A percentile compares a stretch with the other conserved stretches of the same genome.
Conservation (phyloP, 2,113 vertebrate genomes). For the Laterallus jamaicensis region DNA sequence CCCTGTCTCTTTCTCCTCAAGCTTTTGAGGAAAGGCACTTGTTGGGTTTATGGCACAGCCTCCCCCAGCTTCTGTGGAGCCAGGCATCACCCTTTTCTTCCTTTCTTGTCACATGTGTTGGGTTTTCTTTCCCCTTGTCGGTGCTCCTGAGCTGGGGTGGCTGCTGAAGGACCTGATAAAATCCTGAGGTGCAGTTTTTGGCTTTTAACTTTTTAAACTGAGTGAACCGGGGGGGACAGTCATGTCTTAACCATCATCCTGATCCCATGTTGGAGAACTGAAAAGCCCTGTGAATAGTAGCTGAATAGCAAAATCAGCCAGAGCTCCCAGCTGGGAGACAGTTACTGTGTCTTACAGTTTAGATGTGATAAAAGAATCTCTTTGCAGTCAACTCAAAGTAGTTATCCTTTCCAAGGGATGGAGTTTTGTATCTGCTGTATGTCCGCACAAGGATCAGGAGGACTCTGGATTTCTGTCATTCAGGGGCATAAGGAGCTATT, state of each 20-base stretch:
- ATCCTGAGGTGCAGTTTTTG: not conserved
- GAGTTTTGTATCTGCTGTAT: not conserved
- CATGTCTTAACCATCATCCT: not conserved
- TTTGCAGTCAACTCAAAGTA: not conserved
- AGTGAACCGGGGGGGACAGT: accelerated
- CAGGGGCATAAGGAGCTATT: not conserved
- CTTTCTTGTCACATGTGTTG: not conserved
- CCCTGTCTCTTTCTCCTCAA: not conserved
- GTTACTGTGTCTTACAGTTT: not conserved
- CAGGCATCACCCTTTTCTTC: not conserved
- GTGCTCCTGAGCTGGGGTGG: not conserved
- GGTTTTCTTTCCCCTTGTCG: not conserved
- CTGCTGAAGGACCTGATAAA: not conserved
- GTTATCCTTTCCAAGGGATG: not conserved
- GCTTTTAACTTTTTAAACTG: not conserved
- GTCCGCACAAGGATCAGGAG: not conserved
- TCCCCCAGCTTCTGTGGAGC: not conserved
- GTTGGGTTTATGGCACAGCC: not conserved
- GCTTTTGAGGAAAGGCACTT: not conserved
- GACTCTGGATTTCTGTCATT: not conserved
- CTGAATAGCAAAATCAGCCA: not conserved
- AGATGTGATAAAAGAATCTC: not conserved
- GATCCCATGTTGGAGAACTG: not conserved
- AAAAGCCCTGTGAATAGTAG: not conserved
- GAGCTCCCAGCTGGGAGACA: not conserved